phyloP scores from a whole-genome alignment of 2,797 vertebrate species.

The Myotis vivesi region DNA sequence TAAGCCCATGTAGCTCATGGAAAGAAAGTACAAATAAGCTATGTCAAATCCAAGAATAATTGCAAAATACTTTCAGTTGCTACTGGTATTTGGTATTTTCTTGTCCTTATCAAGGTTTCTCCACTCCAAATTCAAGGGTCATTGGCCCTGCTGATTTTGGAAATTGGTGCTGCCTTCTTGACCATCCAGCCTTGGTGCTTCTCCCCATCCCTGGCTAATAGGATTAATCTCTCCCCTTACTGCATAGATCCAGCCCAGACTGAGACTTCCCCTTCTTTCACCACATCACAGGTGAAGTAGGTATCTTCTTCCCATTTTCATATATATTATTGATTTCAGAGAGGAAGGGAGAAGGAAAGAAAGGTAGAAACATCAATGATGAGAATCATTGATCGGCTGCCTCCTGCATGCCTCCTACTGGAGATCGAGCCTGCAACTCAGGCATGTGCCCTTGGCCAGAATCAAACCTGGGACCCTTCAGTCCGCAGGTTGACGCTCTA shows the following conservation, averaged over 20 bases:
- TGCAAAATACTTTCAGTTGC: neutral
- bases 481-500: too few species aligned
- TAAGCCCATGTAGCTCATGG: neutral
- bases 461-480: too few species aligned
- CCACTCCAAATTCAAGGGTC: neutral
- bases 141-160: neutral
- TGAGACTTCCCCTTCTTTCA: neutral
- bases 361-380: too few species aligned
- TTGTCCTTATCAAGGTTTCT: neutral
- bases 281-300: neutral
- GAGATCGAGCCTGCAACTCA: too few species aligned
- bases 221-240: neutral
- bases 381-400: too few species aligned
- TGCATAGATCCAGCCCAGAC: fast-evolving
- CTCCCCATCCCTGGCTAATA: neutral
- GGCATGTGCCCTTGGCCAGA: too few species aligned
- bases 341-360: too few species aligned
- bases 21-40: neutral
- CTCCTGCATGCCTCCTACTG: too few species aligned
- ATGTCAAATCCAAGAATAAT: neutral
- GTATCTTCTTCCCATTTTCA: neutral
- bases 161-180: neutral
- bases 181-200: neutral
- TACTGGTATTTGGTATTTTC: neutral
- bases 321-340: too few species aligned